Evolutionary conservation across 2,797 vertebrate species (phyloP).

Genomic region (Remorina albescens): DNA sequence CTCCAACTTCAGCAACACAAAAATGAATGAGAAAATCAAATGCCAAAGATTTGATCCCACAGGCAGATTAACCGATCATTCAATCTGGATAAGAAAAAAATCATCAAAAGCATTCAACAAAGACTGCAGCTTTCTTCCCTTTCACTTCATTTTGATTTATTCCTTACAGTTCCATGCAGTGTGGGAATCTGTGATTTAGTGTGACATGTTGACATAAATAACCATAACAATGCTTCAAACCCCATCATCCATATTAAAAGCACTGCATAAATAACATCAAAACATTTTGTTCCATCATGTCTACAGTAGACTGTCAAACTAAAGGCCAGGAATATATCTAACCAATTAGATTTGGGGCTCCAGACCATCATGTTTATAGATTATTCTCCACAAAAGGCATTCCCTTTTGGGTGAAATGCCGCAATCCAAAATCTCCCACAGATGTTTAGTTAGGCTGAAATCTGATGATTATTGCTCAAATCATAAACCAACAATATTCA

Average conservation of each 20-base stretch:
- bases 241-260: background rate
- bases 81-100: background rate
- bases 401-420: too few relatives aligned
- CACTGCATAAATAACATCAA: background rate
- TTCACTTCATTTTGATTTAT: background rate
- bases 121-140: too few relatives aligned
- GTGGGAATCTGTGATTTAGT: background rate
- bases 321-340: background rate
- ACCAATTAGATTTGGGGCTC: background rate
- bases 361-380: background rate
- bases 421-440: background rate
- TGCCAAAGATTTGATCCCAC: background rate
- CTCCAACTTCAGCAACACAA: background rate
- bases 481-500: too few relatives aligned
- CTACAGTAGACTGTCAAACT: background rate
- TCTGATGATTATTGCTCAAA: background rate
- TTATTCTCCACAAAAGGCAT: too few relatives aligned
- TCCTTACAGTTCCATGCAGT: background rate
- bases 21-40: background rate
- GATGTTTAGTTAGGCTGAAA: background rate
- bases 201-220: too few relatives aligned
- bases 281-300: background rate
- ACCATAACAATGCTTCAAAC: background rate
- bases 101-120: too few relatives aligned
- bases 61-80: background rate